phyloP scores from a whole-genome alignment of 2,888 invertebrate genomes.

The Coleophora deauratella region DNA sequence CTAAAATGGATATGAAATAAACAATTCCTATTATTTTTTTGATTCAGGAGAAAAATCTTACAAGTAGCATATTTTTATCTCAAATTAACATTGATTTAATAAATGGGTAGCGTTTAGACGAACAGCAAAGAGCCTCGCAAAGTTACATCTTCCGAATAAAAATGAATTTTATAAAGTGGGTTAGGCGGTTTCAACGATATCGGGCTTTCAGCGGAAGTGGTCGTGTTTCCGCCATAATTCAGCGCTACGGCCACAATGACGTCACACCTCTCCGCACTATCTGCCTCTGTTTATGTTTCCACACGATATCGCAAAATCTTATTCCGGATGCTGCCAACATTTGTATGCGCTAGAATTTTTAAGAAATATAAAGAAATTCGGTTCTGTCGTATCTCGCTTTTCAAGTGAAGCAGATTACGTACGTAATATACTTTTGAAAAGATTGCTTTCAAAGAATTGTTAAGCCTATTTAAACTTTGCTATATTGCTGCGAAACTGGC shows the following conservation, averaged over 20 bases:
- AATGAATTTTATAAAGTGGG: constrained; percentile 18
- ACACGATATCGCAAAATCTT: constrained; percentile 6
- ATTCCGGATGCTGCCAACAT: background rate
- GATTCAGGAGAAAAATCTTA: too few species aligned
- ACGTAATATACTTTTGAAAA: constrained; percentile 6
- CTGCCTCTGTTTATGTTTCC: constrained; percentile 9
- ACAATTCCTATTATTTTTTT: too few species aligned
- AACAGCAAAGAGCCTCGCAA: constrained; percentile 3
- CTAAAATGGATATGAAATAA: too few species aligned
- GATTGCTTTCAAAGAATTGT: constrained; percentile 4
- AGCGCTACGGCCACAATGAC: constrained; percentile 38
- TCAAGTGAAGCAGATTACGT: constrained; percentile 3
- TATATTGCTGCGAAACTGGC: background rate
- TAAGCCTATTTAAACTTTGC: constrained; percentile 1
- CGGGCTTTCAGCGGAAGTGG: constrained; percentile 39
- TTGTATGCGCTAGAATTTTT: constrained; percentile 1
- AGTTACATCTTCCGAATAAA: constrained; percentile 2
- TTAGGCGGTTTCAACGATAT: constrained; percentile 23
- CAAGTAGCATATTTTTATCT: background rate
- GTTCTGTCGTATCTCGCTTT: constrained; percentile 2
- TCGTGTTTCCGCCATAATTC: constrained; percentile 48
- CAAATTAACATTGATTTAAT: constrained; percentile 5
- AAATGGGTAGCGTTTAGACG: constrained; percentile 1
- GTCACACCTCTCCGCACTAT: constrained; percentile 21
- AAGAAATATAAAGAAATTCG: constrained; percentile 2